Base-by-base conservation (phyloP, 2,888 invertebrate genomes). In the Cancer borealis region DNA sequence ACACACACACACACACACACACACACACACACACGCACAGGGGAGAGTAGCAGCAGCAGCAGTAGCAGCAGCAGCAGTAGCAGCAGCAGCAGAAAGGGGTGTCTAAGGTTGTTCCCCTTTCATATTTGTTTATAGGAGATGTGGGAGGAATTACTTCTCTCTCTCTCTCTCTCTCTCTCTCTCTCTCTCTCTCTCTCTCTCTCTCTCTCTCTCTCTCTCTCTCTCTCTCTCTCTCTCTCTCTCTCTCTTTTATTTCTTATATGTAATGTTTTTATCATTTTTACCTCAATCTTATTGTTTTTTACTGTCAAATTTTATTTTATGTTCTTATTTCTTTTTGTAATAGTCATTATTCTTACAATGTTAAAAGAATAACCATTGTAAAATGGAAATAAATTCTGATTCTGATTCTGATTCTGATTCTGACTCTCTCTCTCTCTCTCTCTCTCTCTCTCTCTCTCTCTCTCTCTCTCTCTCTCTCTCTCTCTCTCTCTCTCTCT, bases 401-500 rank as follows among this genome's bases (percentile, higher is more conserved):
- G n/a, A n/a, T n/a, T n/a, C n/a, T n/a, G n/a, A n/a, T n/a, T n/a
- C n/a, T n/a, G n/a, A n/a, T n/a, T n/a, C n/a, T n/a, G n/a, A n/a
- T n/a, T n/a, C n/a, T n/a, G n/a, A n/a, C 46, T 91, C 91, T 91
- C 60, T 45, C 60, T 60, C 91, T 91, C 66, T 91, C 66, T 91
- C 91, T 39, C 66, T 79, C 79, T 79, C 79, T 30, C 30, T 79
- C 30, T 30, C 26, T 66, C 91, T 60, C 30, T 30, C 45, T 45
- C 21, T 8, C 26, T 8, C 73, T 73, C n/a, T 46, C 14, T 26
- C 47, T n/a, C 21, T 45, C 90, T 17, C 17, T 49, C 47, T 39
- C 39, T 39, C 39, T 39, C 39, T 90, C 21, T 4, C 21, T 47
- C 10, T 39, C 49, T 10, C 6, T 21, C 47, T 10, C 47, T 10